A percentile compares a stretch with the other conserved stretches of the same genome.
Evolutionary conservation across 2,888 invertebrate genomes (phyloP).

Genomic region (Deilephila elpenor): DNA sequence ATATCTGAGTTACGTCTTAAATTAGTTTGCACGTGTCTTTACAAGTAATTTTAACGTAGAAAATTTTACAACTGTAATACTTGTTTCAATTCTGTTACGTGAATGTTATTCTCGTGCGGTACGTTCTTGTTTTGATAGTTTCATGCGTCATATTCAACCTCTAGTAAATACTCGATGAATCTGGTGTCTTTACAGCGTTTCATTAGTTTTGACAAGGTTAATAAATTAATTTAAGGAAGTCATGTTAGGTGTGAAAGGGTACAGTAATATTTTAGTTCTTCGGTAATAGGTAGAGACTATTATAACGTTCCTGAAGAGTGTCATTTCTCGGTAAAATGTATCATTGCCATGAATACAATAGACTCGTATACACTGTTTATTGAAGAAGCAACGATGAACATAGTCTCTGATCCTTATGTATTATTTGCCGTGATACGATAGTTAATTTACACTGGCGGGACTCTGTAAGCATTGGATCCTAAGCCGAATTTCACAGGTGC

Average conservation of each 20-base stretch:
- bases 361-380: no score
- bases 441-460: no score
- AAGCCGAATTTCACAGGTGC: no score
- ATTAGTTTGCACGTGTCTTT: neutral
- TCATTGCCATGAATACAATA: no score
- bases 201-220: neutral
- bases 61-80: neutral
- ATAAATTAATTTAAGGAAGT: neutral
- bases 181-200: neutral
- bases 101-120: neutral
- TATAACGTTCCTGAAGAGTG: no score
- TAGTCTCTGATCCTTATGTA: no score
- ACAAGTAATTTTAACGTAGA: neutral
- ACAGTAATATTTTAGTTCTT: neutral
- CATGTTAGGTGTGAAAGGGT: neutral
- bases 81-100: neutral
- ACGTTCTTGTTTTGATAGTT: neutral
- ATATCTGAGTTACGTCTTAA: neutral
- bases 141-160: neutral
- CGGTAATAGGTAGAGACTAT: no score
- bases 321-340: no score
- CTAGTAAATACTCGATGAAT: slow-evolving; percentile 2
- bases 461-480: no score
- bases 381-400: no score
- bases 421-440: no score